Percentiles rank a stretch among this genome's conserved stretches.
phyloP scores from a whole-genome alignment of 2,888 invertebrate species.

The Cyclophora albipunctata region DNA sequence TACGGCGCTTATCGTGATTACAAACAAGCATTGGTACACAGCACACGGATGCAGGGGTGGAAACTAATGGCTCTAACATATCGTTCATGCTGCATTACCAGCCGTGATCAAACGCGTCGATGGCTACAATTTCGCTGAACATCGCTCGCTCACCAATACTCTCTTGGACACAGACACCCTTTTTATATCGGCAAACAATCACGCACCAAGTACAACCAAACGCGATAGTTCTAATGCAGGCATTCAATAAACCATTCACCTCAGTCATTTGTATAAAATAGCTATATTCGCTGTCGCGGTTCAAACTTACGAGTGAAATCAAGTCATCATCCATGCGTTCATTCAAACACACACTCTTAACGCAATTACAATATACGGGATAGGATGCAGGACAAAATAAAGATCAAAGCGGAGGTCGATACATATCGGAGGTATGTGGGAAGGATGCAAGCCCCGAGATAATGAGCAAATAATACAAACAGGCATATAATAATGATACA shows the following conservation, averaged over 20 bases:
- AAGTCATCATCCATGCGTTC: slow-evolving; percentile 30
- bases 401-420: slow-evolving; percentile 31
- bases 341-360: slow-evolving; percentile 27
- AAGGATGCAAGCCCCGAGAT: slow-evolving; percentile 56
- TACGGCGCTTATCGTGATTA: slow-evolving; percentile 26
- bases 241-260: slow-evolving; percentile 14
- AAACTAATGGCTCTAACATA: slow-evolving; percentile 53
- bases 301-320: slow-evolving; percentile 1
- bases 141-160: slow-evolving; percentile 61
- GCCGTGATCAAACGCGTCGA: not conserved
- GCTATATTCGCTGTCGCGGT: not conserved
- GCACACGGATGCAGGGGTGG: slow-evolving; percentile 64
- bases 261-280: slow-evolving; percentile 12
- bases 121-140: slow-evolving; percentile 62
- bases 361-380: slow-evolving; percentile 33
- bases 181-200: not conserved
- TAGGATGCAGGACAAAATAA: slow-evolving; percentile 49
- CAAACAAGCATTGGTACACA: slow-evolving; percentile 56
- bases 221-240: slow-evolving; percentile 16
- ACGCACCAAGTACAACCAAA: slow-evolving; percentile 60
- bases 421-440: slow-evolving; percentile 23
- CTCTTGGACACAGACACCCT: slow-evolving; percentile 12
- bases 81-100: slow-evolving; percentile 49
- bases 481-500: slow-evolving; percentile 27
- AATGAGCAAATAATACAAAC: slow-evolving; percentile 45